Evolutionary conservation across 1,140 invertebrate genomes (phyloP).

Genomic region (Lepidurus packardi): DNA sequence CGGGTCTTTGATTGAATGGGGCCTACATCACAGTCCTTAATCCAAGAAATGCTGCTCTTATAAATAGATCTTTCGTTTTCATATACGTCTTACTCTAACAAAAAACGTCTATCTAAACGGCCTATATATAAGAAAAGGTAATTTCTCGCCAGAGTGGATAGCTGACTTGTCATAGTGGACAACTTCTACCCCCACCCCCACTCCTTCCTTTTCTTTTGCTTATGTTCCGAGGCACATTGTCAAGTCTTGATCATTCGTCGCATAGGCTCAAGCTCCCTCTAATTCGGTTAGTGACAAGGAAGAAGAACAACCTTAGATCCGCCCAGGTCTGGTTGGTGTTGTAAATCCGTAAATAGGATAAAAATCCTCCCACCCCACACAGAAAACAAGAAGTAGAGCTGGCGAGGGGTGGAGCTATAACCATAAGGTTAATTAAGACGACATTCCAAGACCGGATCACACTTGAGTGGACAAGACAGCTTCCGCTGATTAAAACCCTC

Average conservation of each 20-base stretch:
- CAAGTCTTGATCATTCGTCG: not conserved
- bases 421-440: constrained; percentile 15
- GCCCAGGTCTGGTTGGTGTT: constrained; percentile 6
- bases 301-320: constrained; percentile 1
- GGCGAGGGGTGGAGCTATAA: not conserved
- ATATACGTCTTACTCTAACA: too few species aligned
- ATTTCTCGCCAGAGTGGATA: too few species aligned
- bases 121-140: too few species aligned
- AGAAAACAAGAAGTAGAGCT: not conserved
- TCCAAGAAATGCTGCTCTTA: too few species aligned
- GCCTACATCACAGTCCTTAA: not conserved
- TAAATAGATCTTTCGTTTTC: too few species aligned
- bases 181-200: not conserved
- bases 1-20: not conserved
- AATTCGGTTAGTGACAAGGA: constrained; percentile 21
- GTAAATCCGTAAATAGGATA: constrained; percentile 10
- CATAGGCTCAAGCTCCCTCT: not conserved
- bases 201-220: not conserved
- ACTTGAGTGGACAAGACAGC: not conserved
- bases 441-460: not conserved
- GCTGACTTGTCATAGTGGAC: too few species aligned
- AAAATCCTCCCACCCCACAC: not conserved
- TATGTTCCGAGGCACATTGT: not conserved
- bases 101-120: too few species aligned
- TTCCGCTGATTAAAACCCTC: not conserved